These are phyloP conservation scores for Macrobrachium rosenbergii DNA, from an alignment of 1,140 invertebrate genomes.

Conservation along the genomic window DNA sequence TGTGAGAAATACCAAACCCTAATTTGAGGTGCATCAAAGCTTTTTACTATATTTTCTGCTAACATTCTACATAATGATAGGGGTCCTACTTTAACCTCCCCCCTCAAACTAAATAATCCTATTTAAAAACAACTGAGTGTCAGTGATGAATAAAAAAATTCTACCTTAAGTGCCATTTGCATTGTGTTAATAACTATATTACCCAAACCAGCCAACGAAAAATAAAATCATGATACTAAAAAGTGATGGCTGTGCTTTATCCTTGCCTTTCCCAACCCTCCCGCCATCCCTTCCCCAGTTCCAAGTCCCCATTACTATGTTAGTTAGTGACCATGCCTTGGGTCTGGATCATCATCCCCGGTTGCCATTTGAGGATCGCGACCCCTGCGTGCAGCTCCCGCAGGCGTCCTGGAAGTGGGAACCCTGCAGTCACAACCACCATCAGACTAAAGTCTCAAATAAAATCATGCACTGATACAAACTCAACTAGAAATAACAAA, in stretches of 20 bases:
- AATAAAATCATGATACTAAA: not conserved
- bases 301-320: slow-evolving; percentile 31
- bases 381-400: slow-evolving; percentile 48
- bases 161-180: too few species aligned
- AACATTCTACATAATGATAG: too few species aligned
- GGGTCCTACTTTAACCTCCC: too few species aligned
- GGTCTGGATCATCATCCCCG: slow-evolving; percentile 56
- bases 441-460: slow-evolving; percentile 31
- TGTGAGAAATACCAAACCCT: too few species aligned
- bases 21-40: too few species aligned
- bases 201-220: not conserved
- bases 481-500: slow-evolving; percentile 29
- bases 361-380: slow-evolving; percentile 52
- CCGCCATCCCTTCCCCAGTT: not conserved
- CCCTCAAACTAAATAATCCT: too few species aligned
- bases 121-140: too few species aligned
- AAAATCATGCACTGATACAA: slow-evolving; percentile 46
- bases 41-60: too few species aligned
- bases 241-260: not conserved
- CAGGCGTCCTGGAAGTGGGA: slow-evolving; percentile 50
- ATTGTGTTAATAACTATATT: too few species aligned
- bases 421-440: slow-evolving; percentile 50
- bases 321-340: slow-evolving; percentile 49
- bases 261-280: slow-evolving; percentile 8
- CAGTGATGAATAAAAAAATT: too few species aligned